Evolutionary conservation across 2,113 vertebrate species (phyloP), one percentile per base, ranked within the genome.

Genomic region (Triplophysa siluroides): DNA sequence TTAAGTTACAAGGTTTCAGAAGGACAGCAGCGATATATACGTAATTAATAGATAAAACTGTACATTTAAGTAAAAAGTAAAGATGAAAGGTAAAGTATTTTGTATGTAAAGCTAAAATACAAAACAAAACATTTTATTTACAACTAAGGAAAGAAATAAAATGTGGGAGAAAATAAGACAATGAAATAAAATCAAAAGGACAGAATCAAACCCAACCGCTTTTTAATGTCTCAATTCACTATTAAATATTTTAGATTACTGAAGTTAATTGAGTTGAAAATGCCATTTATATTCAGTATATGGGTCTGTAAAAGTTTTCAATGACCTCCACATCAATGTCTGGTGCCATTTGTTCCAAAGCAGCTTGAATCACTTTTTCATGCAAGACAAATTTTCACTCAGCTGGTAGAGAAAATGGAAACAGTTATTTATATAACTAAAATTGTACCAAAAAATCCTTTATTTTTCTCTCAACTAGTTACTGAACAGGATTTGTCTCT

Each of bases 291-390:
- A 45, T 47, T 26, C 4, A n/a, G 5, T 45, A 3, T 41, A 73
- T 41, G 10, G 0, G 38, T 62, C 58, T 62, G 2, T 47, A 13
- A 24, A 29, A 33, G 21, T 29, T 63, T 75, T 45, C 16, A 24
- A 10, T 29, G 21, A 29, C 56, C 4, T 52, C 50, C 16, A n/a
- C 10, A 47, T 63, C 41, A 43, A 26, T 47, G 58, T 26, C 21
- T 74, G 12, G 33, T 24, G 41, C 19, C 56, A 47, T 63, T 75
- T 63, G 24, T 16, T 47, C 8, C 23, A 62, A 75, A 75, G 21
- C 14, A 63, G 72, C 38, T 58, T 6, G 54, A 58, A 19, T 58
- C n/a, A 10, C 7, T 75, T 75, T 47, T 63, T 14, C 16, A 23
- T 58, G 1, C 9, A 58, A 21, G 70, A 47, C 38, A 13, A 26